Evolutionary conservation across 2,113 vertebrate species (phyloP).

Genomic region (Pandion haliaetus): DNA sequence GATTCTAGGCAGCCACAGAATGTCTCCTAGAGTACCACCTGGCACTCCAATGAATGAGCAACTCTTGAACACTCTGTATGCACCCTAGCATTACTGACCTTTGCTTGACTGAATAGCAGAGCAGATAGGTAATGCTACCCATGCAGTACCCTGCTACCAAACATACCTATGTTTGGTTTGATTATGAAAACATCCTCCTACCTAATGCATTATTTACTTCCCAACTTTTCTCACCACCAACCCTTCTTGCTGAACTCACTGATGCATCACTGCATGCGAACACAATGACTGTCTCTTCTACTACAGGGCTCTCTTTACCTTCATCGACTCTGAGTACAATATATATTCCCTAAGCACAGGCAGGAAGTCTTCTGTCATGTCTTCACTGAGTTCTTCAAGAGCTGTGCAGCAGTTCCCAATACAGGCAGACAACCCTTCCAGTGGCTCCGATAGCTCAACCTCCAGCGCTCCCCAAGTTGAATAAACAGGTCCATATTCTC

Average conservation of each 20-base stretch:
- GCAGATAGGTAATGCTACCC: background rate
- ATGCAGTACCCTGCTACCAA: background rate
- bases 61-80: background rate
- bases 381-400: slow-evolving; percentile 89
- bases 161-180: background rate
- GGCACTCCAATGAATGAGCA: background rate
- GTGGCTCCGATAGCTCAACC: slow-evolving; percentile 83
- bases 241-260: rapidly evolving
- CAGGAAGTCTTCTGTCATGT: slow-evolving; percentile 92
- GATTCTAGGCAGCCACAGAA: background rate
- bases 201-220: background rate
- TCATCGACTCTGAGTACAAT: slow-evolving; percentile 95
- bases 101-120: background rate
- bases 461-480: slow-evolving; percentile 88
- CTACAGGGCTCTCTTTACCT: slow-evolving; percentile 75
- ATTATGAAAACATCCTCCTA: background rate
- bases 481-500: slow-evolving; percentile 91
- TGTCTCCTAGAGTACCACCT: background rate
- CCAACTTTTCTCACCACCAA: background rate
- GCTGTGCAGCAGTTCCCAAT: slow-evolving; percentile 84
- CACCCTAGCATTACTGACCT: background rate
- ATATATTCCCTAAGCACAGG: slow-evolving; percentile 94
- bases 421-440: slow-evolving; percentile 88
- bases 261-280: background rate
- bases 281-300: background rate